Percentiles rank a stretch among this genome's conserved stretches.
Conservation (phyloP, 2,797 vertebrate genomes). For the Brachymystax lenok region DNA sequence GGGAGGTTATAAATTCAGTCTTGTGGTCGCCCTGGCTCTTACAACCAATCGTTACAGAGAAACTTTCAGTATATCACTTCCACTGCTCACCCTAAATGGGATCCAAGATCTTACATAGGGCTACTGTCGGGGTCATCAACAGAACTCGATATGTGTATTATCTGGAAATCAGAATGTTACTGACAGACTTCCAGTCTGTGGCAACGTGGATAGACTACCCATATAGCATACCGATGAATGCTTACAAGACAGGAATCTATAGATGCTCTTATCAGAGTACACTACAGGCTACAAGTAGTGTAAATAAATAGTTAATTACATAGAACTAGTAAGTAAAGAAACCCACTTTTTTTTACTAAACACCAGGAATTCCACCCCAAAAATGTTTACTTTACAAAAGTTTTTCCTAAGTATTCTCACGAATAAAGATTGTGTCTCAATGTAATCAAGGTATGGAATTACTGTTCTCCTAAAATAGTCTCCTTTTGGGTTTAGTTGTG, state of each 20-base stretch:
- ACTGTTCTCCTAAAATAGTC: too few relatives aligned
- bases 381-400: too few relatives aligned
- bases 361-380: too few relatives aligned
- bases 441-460: too few relatives aligned
- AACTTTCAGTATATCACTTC: slow-evolving; percentile 57
- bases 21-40: slow-evolving; percentile 44
- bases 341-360: too few relatives aligned
- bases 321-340: background rate
- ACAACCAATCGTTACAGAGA: slow-evolving; percentile 48
- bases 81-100: slow-evolving; percentile 16
- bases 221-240: slow-evolving; percentile 44
- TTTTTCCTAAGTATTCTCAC: too few relatives aligned
- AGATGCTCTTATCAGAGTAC: slow-evolving; percentile 49
- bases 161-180: slow-evolving; percentile 20
- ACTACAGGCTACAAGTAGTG: slow-evolving; percentile 32
- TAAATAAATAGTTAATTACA: slow-evolving; percentile 14
- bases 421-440: too few relatives aligned
- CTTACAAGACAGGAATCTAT: slow-evolving; percentile 30
- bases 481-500: too few relatives aligned
- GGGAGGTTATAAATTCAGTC: slow-evolving; percentile 55
- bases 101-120: slow-evolving; percentile 30
- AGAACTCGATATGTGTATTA: background rate
- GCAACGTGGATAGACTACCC: slow-evolving; percentile 42
- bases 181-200: slow-evolving; percentile 40
- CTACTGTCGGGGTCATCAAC: background rate